A percentile compares a stretch with the other conserved stretches of the same genome.
phyloP scores from a whole-genome alignment of 2,888 invertebrate species.

The Agriopis aurantiaria region DNA sequence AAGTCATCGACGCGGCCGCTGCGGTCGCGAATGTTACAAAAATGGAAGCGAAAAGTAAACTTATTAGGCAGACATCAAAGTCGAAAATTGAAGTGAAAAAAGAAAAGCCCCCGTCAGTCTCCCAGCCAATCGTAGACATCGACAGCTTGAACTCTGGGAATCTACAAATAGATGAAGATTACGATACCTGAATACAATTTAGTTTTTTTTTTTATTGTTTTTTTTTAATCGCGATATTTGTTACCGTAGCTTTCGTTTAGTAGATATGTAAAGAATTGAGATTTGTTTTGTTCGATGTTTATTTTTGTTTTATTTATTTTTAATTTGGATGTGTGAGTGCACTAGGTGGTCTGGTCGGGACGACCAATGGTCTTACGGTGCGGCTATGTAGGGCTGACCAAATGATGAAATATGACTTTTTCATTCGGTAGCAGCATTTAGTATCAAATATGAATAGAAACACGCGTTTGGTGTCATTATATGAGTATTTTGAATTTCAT shows the following conservation, averaged over 20 bases:
- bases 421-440: neutral
- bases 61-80: slow-evolving; percentile 71
- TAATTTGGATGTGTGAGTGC: slow-evolving; percentile 16
- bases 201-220: slow-evolving; percentile 60
- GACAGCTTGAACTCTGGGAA: slow-evolving; percentile 77
- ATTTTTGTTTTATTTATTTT: slow-evolving; percentile 41
- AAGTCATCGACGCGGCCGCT: slow-evolving; percentile 67
- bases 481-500: too few relatives aligned
- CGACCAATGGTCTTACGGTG: neutral
- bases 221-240: slow-evolving; percentile 56
- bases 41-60: slow-evolving; percentile 51
- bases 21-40: slow-evolving; percentile 47
- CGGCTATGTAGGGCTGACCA: neutral
- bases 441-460: too few relatives aligned
- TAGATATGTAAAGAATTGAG: slow-evolving; percentile 48
- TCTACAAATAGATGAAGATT: slow-evolving; percentile 83
- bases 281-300: slow-evolving; percentile 46
- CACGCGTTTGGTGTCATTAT: too few relatives aligned
- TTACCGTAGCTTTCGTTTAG: slow-evolving; percentile 44
- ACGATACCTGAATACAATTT: slow-evolving; percentile 79
- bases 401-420: neutral
- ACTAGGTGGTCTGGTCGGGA: slow-evolving; percentile 4
- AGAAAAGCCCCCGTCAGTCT: slow-evolving; percentile 47
- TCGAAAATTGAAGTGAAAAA: slow-evolving; percentile 65
- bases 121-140: slow-evolving; percentile 59